Conservation (phyloP, 1,140 invertebrate genomes). For the Cyclina sinensis region DNA sequence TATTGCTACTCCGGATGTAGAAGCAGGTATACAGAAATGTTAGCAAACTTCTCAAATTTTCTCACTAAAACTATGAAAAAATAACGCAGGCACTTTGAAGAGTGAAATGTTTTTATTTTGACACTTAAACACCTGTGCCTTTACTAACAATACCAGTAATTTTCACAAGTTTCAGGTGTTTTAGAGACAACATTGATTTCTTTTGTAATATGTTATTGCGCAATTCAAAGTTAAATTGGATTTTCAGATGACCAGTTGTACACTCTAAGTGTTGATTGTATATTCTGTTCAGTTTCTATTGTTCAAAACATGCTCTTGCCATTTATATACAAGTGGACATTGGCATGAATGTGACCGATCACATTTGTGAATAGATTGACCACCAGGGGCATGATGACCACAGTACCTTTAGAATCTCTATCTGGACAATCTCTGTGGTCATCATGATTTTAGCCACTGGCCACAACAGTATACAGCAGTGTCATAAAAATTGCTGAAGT, state of each 20-base stretch:
- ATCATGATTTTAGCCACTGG: constrained; percentile 46
- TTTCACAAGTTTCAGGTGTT: background rate
- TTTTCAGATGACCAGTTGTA: background rate
- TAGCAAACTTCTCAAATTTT: no score
- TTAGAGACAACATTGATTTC: background rate
- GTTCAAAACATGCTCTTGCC: background rate
- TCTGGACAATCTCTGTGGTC: constrained; percentile 6
- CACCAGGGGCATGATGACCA: background rate
- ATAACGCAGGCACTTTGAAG: no score
- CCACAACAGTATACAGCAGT: background rate
- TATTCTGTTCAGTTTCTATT: background rate
- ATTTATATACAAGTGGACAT: constrained; percentile 3
- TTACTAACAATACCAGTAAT: background rate
- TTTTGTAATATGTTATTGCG: constrained; percentile 14
- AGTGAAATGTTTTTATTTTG: no score
- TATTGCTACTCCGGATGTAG: no score
- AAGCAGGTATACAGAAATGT: no score
- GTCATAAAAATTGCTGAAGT: constrained; percentile 23
- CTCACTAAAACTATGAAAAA: no score
- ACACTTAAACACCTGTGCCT: background rate
- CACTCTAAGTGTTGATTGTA: background rate
- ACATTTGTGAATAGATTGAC: background rate
- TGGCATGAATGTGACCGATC: no score
- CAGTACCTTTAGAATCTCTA: background rate
- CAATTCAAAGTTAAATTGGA: background rate